phyloP scores from a whole-genome alignment of 2,888 invertebrate species.

The Trissoscelio sp. region DNA sequence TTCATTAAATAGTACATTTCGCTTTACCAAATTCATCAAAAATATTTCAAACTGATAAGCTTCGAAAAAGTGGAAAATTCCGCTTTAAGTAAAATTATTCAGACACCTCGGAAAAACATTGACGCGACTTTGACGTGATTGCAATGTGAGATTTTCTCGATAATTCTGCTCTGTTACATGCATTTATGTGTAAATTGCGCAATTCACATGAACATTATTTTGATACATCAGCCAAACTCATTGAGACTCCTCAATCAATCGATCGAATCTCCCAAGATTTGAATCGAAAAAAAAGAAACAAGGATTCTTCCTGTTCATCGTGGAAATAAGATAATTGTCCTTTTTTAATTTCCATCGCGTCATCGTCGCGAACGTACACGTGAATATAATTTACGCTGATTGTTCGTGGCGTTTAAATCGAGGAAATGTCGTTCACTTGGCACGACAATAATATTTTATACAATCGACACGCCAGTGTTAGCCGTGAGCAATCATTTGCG shows the following conservation, averaged over 20 bases:
- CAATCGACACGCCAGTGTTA: conserved; percentile 41
- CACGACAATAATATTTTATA: conserved; percentile 20
- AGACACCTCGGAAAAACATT: conserved; percentile 58
- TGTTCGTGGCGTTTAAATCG: not conserved
- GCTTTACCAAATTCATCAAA: no score
- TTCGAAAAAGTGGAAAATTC: conserved; percentile 61
- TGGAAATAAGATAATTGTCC: conserved; percentile 15
- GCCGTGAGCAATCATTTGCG: conserved; percentile 5
- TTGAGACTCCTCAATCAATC: conserved; percentile 29
- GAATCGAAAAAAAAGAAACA: conserved; percentile 14
- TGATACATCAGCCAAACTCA: conserved; percentile 17
- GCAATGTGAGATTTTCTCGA: conserved; percentile 49
- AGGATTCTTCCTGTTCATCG: not conserved
- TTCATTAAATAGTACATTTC: no score
- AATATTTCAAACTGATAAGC: no score
- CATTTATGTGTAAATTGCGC: conserved; percentile 11
- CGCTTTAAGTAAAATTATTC: conserved; percentile 45
- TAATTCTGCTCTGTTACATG: conserved; percentile 43
- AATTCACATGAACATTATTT: conserved; percentile 23
- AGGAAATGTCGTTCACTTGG: conserved; percentile 8
- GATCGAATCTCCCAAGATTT: conserved; percentile 18
- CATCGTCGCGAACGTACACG: conserved; percentile 1
- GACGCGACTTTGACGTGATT: conserved; percentile 55
- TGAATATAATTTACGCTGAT: conserved; percentile 17
- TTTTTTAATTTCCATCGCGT: conserved; percentile 11